Percentiles rank a stretch among this genome's conserved stretches.
phyloP scores from a whole-genome alignment of 64 coral and sea anemone genomes.

The Montipora sp. region DNA sequence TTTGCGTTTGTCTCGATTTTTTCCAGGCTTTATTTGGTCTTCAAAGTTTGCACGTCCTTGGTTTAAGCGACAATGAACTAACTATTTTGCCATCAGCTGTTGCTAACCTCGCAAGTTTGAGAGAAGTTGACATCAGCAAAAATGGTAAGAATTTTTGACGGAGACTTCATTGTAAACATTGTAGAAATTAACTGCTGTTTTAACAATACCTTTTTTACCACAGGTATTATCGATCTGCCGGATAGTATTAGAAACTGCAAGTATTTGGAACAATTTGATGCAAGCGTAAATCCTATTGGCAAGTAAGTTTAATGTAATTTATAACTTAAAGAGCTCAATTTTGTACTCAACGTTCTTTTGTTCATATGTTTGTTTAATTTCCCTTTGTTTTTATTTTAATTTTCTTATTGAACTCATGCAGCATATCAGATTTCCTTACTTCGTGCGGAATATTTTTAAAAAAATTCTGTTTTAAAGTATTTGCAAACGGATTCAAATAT shows the following conservation, averaged over 20 bases:
- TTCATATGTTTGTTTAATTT: neutral
- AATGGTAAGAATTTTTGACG: constrained; percentile 62
- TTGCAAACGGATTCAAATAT: neutral
- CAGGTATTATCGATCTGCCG: constrained; percentile 95
- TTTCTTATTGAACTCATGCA: neutral
- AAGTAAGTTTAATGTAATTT: constrained; percentile 70
- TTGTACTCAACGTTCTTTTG: neutral
- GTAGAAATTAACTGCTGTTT: no score
- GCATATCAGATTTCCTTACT: neutral
- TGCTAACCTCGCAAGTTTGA: constrained; percentile 81
- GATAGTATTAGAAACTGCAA: constrained; percentile 92
- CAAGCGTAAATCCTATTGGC: constrained; percentile 91
- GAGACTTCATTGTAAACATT: no score
- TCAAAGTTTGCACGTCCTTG: constrained; percentile 83
- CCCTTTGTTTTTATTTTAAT: constrained; percentile 1
- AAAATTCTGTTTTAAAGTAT: neutral
- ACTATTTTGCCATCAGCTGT: constrained; percentile 86
- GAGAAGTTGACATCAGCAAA: constrained; percentile 91
- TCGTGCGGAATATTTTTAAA: neutral
- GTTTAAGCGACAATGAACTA: constrained; percentile 91
- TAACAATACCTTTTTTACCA: neutral
- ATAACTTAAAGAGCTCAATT: neutral
- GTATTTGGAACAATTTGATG: constrained; percentile 88
- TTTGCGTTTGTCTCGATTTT: constrained; percentile 16
- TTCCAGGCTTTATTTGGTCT: constrained; percentile 88